Conservation (phyloP, 2,113 vertebrate species). For the Syrrhaptes paradoxus region DNA sequence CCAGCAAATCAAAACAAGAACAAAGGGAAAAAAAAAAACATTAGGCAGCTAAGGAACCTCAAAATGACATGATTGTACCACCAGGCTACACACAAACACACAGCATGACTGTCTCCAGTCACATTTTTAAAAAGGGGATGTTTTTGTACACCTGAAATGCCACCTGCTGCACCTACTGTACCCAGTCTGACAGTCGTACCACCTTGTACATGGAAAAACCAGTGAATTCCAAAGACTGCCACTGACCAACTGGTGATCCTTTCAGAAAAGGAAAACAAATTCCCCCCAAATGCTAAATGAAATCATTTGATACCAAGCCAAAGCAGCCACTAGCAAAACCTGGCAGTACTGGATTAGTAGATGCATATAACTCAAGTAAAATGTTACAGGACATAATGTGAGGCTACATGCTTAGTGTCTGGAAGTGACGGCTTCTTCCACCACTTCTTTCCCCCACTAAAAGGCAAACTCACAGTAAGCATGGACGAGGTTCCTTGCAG, state of each 20-base stretch:
- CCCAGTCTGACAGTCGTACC: background rate
- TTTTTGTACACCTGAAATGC: background rate
- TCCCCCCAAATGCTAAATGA: background rate
- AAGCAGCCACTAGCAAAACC: background rate
- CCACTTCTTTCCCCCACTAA: background rate
- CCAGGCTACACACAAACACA: background rate
- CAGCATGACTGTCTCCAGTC: background rate
- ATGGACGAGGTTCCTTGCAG: background rate
- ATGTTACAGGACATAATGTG: background rate
- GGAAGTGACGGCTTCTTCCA: background rate
- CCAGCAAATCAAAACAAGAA: background rate
- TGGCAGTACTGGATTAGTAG: background rate
- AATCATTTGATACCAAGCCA: background rate
- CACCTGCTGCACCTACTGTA: background rate
- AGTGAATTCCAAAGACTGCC: background rate
- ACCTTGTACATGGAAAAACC: background rate
- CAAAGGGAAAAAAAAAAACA: background rate
- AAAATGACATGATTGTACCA: background rate
- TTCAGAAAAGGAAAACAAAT: background rate
- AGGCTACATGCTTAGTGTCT: background rate
- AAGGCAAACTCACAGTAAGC: background rate
- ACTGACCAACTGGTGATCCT: background rate
- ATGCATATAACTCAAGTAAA: background rate
- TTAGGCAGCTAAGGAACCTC: background rate
- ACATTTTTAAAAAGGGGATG: background rate